Evolutionary conservation across 2,797 vertebrate species (phyloP).

Genomic region (Sciurus carolinensis): DNA sequence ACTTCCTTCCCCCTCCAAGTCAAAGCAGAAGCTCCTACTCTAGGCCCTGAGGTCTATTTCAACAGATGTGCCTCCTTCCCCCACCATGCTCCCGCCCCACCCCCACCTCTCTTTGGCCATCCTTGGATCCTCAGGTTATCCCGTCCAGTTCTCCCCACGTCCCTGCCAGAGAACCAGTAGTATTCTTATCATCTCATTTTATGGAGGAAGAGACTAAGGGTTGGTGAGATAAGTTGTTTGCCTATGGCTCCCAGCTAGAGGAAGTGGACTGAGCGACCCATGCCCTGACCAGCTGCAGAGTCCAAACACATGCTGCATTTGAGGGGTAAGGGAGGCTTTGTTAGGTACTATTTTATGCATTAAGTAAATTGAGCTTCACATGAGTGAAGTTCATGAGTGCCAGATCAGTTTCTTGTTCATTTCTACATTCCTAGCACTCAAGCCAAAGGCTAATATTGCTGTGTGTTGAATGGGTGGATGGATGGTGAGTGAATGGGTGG

Average conservation of each 20-base stretch:
- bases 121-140: not conserved
- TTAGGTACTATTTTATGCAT: not conserved
- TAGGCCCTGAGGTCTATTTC: not conserved
- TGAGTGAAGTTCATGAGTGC: not conserved
- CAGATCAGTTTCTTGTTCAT: not conserved
- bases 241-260: not conserved
- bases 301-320: not conserved
- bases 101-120: not conserved
- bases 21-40: not conserved
- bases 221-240: not conserved
- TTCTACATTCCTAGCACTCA: not conserved
- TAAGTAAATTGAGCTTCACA: not conserved
- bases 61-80: not conserved
- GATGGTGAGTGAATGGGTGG: too few species aligned
- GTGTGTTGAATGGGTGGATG: not conserved
- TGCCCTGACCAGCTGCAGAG: fast-evolving
- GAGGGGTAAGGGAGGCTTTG: not conserved
- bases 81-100: too few species aligned
- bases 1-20: not conserved
- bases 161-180: not conserved
- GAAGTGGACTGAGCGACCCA: not conserved
- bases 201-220: not conserved
- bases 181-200: not conserved
- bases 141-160: not conserved
- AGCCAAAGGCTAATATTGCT: not conserved